A percentile compares a stretch with the other conserved stretches of the same genome.
phyloP scores from a whole-genome alignment of 1,140 invertebrate genomes.

The Drosophila erecta region DNA sequence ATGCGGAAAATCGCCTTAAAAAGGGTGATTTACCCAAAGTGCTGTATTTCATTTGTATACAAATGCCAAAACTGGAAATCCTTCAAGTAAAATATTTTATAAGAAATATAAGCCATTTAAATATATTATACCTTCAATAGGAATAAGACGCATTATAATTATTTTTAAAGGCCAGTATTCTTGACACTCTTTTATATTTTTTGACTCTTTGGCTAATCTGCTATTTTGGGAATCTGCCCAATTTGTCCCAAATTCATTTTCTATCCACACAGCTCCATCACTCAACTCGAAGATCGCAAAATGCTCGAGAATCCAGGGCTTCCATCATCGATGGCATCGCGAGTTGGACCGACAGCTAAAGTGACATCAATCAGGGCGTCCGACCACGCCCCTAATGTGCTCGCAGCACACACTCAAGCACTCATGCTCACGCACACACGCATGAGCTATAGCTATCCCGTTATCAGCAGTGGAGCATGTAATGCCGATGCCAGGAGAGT shows the following conservation, averaged over 20 bases:
- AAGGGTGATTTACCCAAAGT: neutral
- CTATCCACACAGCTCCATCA: constrained; percentile 5
- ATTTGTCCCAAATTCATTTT: neutral
- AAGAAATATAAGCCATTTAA: too few species aligned
- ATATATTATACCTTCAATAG: too few species aligned
- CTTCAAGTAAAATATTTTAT: too few species aligned
- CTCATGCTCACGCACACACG: constrained; percentile 1
- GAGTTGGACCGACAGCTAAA: constrained; percentile 63
- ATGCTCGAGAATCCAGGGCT: constrained; percentile 6
- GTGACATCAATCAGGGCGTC: constrained; percentile 77
- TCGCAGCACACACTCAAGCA: constrained; percentile 35
- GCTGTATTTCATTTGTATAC: neutral
- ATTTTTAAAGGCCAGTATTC: too few species aligned
- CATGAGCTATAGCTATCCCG: constrained; percentile 8
- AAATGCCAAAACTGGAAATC: too few species aligned
- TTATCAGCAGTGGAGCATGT: constrained; percentile 69
- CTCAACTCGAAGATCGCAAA: constrained; percentile 31
- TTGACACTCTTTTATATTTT: too few species aligned
- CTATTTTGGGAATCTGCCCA: too few species aligned
- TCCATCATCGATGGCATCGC: constrained; percentile 29
- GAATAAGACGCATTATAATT: too few species aligned
- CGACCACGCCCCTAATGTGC: constrained; percentile 51
- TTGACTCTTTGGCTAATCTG: too few species aligned
- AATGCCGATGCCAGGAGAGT: constrained; percentile 43
- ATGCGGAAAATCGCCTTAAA: constrained; percentile 7